Conservation (phyloP, 2,113 vertebrate species). For the Orthonyx spaldingii region DNA sequence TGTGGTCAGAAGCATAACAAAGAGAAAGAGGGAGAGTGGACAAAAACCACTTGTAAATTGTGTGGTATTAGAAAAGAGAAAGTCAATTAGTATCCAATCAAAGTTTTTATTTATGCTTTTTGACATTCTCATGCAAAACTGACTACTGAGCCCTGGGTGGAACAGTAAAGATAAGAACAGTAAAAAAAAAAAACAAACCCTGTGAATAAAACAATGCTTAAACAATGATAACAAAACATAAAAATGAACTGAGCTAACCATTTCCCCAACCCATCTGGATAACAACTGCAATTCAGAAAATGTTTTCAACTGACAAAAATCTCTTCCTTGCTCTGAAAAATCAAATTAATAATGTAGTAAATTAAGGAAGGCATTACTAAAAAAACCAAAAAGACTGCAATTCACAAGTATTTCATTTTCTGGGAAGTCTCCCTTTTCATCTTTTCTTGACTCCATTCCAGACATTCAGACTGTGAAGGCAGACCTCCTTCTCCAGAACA, state of each 20-base stretch:
- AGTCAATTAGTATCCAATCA: neutral
- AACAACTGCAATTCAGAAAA: neutral
- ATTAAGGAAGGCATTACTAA: neutral
- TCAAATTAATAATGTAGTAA: neutral
- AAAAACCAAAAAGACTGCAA: neutral
- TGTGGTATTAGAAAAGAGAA: neutral
- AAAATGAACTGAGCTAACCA: neutral
- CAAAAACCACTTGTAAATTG: neutral
- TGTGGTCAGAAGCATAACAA: neutral
- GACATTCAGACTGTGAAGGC: neutral
- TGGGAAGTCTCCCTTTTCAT: neutral
- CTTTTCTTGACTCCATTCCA: neutral
- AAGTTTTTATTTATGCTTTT: neutral
- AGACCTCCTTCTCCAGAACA: neutral
- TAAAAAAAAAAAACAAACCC: neutral
- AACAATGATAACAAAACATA: neutral
- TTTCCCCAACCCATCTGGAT: neutral
- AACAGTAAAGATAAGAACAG: neutral
- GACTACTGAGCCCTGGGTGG: neutral
- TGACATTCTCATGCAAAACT: neutral
- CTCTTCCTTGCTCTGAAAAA: neutral
- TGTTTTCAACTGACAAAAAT: neutral
- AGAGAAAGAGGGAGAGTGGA: neutral
- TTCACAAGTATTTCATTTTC: neutral
- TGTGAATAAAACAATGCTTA: neutral